These are phyloP conservation scores for Radopholus similis DNA, from an alignment of 1,140 invertebrate species.

Conservation along the genomic window DNA sequence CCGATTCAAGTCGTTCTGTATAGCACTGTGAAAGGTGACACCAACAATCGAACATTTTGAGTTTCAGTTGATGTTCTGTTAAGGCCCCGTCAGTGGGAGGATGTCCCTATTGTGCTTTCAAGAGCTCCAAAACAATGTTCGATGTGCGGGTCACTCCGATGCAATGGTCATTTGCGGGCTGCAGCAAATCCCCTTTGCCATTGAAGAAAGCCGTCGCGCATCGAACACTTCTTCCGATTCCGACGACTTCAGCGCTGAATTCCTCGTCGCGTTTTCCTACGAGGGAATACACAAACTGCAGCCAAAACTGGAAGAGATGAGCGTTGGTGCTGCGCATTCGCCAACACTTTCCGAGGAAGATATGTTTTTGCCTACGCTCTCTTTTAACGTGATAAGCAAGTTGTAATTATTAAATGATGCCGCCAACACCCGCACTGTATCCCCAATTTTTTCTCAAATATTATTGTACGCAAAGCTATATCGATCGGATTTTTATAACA, in stretches of 20 bases:
- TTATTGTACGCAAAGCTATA: background rate
- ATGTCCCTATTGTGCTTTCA: conserved; percentile 53
- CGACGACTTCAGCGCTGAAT: conserved; percentile 26
- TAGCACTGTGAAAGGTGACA: background rate
- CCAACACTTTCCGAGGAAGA: conserved; percentile 36
- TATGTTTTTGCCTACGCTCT: conserved; percentile 41
- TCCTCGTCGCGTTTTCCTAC: conserved; percentile 45
- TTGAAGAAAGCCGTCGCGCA: conserved; percentile 1
- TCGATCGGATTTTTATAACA: no score
- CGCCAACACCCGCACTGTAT: no score
- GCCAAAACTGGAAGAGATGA: conserved; percentile 22
- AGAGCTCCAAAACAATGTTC: conserved; percentile 45
- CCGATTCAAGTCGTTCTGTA: conserved; percentile 18
- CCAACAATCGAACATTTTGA: background rate
- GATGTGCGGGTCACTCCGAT: conserved; percentile 30
- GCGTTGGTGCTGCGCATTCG: background rate
- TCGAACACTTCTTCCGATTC: background rate
- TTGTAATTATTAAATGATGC: background rate
- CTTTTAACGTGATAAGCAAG: conserved; percentile 38
- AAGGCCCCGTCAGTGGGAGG: conserved; percentile 32
- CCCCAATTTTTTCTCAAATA: background rate
- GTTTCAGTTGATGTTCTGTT: conserved; percentile 5
- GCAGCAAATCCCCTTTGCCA: conserved; percentile 30
- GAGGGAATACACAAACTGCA: conserved; percentile 53
- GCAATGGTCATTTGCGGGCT: conserved; percentile 38